Conservation (phyloP, 2,797 vertebrate genomes). For the Tauraco hartlaubi region DNA sequence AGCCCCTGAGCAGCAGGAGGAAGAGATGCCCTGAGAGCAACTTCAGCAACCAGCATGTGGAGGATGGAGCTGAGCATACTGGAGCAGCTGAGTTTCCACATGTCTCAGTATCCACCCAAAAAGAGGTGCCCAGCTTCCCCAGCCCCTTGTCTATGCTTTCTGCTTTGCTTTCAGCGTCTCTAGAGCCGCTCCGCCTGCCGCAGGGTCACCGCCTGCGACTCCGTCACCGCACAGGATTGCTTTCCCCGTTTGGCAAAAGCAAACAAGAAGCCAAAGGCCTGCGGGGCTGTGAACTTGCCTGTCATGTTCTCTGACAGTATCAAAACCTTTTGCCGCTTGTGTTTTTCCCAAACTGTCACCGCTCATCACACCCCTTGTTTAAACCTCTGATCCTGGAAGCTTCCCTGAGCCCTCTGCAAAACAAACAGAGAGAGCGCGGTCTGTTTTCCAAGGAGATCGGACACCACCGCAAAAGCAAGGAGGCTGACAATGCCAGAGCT, state of each 20-base stretch:
- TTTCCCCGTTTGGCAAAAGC: background rate
- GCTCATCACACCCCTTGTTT: background rate
- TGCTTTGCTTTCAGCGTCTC: background rate
- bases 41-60: background rate
- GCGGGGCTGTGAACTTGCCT: slow-evolving; percentile 63
- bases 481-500: background rate
- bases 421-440: background rate
- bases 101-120: background rate
- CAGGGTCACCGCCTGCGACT: background rate
- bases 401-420: slow-evolving; percentile 22
- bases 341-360: slow-evolving; percentile 57
- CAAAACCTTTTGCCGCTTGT: slow-evolving; percentile 43
- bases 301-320: slow-evolving; percentile 65
- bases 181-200: background rate
- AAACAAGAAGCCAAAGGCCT: slow-evolving; percentile 50
- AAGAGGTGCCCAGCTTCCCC: background rate
- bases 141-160: background rate
- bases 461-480: background rate
- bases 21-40: background rate
- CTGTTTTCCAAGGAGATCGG: background rate
- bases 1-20: background rate
- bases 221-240: background rate
- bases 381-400: slow-evolving; percentile 31
- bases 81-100: background rate
- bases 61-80: background rate